phyloP scores from a whole-genome alignment of 2,888 invertebrate species.

The Diabrotica balteata region DNA sequence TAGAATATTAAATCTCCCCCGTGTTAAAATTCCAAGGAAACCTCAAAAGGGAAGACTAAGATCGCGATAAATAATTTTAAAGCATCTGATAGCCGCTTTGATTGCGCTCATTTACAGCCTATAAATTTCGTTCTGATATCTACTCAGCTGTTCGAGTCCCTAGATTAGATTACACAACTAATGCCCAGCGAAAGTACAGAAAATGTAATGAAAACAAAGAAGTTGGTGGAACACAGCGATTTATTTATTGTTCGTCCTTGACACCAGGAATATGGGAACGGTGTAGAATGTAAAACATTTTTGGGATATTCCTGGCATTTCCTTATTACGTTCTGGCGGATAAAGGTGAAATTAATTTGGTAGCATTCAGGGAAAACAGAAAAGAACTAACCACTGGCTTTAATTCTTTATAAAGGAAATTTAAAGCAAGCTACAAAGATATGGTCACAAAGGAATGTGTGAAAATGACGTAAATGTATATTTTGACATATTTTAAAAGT shows the following conservation, averaged over 20 bases:
- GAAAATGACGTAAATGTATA: no score
- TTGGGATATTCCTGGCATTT: no score
- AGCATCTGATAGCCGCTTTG: slow-evolving; percentile 9
- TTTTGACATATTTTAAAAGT: no score
- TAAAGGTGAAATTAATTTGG: no score
- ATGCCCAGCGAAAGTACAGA: slow-evolving; percentile 7
- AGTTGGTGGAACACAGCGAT: slow-evolving; percentile 9
- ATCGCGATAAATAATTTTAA: slow-evolving; percentile 5
- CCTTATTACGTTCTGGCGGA: no score
- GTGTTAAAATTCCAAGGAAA: slow-evolving; percentile 6
- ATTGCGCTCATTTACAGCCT: slow-evolving; percentile 7
- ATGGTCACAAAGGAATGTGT: no score
- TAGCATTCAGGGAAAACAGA: no score
- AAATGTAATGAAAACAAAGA: slow-evolving; percentile 24
- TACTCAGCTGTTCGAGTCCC: not conserved
- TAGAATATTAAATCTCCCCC: not conserved
- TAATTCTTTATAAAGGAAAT: no score
- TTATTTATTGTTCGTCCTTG: slow-evolving; percentile 17
- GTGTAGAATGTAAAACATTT: not conserved
- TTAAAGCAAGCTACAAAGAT: no score
- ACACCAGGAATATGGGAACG: slow-evolving; percentile 12
- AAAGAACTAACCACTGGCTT: no score
- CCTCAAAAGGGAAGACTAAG: slow-evolving; percentile 6
- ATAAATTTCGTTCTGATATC: slow-evolving; percentile 11
- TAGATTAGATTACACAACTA: slow-evolving; percentile 15